Evolutionary conservation across 1,140 invertebrate species (phyloP).

Genomic region (Sycobia sp.): DNA sequence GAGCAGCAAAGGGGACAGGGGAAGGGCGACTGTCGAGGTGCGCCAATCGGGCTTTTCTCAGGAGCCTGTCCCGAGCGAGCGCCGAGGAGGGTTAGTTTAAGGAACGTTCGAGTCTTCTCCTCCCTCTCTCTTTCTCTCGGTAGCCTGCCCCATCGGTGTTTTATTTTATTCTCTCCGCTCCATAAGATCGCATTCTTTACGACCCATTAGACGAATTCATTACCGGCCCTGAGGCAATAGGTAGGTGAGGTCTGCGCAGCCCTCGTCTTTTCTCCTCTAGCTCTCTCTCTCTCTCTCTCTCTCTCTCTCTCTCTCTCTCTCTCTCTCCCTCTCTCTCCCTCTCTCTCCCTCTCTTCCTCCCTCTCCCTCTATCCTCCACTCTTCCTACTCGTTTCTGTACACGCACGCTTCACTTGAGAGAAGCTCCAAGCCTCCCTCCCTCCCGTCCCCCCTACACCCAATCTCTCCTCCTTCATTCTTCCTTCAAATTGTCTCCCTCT

Average conservation of each 20-base stretch:
- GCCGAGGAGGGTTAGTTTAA: constrained; percentile 56
- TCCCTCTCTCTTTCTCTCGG: too few relatives aligned
- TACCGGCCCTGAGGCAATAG: constrained; percentile 55
- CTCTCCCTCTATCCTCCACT: constrained; percentile 30
- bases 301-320: constrained; percentile 8
- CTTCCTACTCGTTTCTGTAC: constrained; percentile 1
- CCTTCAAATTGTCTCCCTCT: constrained; percentile 14
- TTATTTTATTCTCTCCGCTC: constrained; percentile 60
- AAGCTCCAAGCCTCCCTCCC: too few relatives aligned
- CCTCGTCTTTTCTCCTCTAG: constrained; percentile 38
- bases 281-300: constrained; percentile 29
- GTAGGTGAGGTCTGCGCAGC: constrained; percentile 47
- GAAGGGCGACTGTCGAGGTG: too few relatives aligned
- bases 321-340: constrained; percentile 14
- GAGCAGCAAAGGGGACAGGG: too few relatives aligned
- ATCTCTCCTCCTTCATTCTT: constrained; percentile 37
- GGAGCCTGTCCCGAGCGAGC: constrained; percentile 10
- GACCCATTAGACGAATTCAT: constrained; percentile 64
- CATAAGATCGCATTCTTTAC: constrained; percentile 64
- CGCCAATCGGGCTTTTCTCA: constrained; percentile 16
- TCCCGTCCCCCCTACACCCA: too few relatives aligned
- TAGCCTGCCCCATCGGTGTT: constrained; percentile 51
- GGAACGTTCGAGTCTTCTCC: constrained; percentile 50
- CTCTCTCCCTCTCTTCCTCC: too few relatives aligned
- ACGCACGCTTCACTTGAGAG: too few relatives aligned